Evolutionary conservation across 1,140 invertebrate species (phyloP), one percentile per base, ranked within the genome.

Genomic region (Ectropis grisescens): DNA sequence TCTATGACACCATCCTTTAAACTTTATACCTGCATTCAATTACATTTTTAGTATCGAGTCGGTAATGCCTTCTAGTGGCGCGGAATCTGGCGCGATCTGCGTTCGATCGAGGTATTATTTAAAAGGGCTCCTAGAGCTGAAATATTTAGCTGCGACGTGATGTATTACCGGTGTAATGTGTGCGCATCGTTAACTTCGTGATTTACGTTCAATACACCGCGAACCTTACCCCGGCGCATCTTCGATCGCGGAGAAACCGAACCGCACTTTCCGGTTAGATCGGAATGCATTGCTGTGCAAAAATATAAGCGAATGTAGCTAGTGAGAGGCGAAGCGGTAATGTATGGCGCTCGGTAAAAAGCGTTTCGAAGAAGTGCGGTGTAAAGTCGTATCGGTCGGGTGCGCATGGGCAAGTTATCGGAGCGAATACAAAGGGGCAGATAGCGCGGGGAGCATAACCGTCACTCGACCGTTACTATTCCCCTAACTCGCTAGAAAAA

Each of bases 381-480:
- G 51, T 55, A 51, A 51, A 65, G 66, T 71, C 68, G 75, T 69
- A 62, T 66, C 75, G 75, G 56, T 81, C 69, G 65, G 75, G 68
- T 80, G 75, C 75, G 75, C 75, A 74, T 68, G 66, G 62, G 75
- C 70, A 74, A 75, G 64, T 80, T 80, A 80, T 80, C 75, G 75
- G 75, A 80, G 72, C 75, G 75, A 75, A 74, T 71, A 76, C 69
- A 68, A 71, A 74, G 68, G 71, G 70, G 71, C 68, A 75, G 69
- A 80, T 76, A 80, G 62, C 60, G 75, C 71, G 71, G 71, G 71
- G 70, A 74, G 64, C 41, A 58, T 69, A 80, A 80, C 75, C 75
- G 71, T 69, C 75, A 58, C 58, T 71, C 75, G 75, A 80, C 75
- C 75, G 75, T 80, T 80, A 71, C 75, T 74, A 70, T 67, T 74